phyloP scores from a whole-genome alignment of 2,113 vertebrate species.

The Plestiodon gilberti region DNA sequence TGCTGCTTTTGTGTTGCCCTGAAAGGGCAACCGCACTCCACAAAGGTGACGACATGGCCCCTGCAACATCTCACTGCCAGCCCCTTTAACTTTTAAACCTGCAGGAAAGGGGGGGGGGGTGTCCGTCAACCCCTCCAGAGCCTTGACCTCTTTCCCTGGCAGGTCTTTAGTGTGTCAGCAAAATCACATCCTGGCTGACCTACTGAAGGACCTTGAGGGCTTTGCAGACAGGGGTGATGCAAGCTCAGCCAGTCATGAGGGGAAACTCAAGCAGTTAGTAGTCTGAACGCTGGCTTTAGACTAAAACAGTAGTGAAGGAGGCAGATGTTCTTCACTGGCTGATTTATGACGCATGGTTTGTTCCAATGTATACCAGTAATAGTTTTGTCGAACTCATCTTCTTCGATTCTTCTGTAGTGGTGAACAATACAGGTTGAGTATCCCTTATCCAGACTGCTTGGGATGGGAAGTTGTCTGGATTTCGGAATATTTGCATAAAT shows the following conservation, averaged over 20 bases:
- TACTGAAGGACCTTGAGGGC: neutral
- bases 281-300: neutral
- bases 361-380: no score
- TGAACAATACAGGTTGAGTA: no score
- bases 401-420: no score
- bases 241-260: neutral
- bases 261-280: neutral
- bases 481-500: no score
- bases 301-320: neutral
- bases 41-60: constrained; percentile 25
- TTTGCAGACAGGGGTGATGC: neutral
- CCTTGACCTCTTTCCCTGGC: neutral
- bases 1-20: constrained; percentile 52
- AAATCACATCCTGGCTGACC: neutral
- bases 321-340: neutral
- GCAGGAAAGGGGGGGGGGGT: neutral
- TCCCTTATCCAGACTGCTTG: no score
- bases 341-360: no score
- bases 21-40: constrained; percentile 22
- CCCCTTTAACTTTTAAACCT: neutral
- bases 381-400: no score
- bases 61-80: neutral
- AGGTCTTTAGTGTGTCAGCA: neutral
- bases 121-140: neutral
- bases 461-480: no score